These are phyloP conservation scores for Nephrotoma flavescens DNA, from an alignment of 2,888 invertebrate species.

Conservation along the genomic window DNA sequence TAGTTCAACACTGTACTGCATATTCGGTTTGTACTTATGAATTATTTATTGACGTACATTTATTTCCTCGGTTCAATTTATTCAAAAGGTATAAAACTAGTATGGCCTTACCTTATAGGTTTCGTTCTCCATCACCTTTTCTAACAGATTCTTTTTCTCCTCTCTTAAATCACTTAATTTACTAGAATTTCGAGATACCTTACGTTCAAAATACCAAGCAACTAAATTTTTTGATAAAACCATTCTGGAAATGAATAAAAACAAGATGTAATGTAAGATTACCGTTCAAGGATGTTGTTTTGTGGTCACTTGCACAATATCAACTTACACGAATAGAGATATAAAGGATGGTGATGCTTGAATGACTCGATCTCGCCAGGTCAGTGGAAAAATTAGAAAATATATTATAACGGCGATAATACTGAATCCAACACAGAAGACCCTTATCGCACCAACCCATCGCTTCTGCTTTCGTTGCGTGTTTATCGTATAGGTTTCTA, in stretches of 20 bases:
- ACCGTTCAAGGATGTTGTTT: background rate
- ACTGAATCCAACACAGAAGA: constrained; percentile 52
- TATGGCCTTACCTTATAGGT: constrained; percentile 65
- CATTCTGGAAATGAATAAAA: constrained; percentile 39
- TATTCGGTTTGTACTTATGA: background rate
- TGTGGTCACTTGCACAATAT: background rate
- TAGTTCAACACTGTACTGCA: background rate
- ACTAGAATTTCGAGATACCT: constrained; percentile 60
- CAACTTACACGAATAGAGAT: constrained; percentile 71
- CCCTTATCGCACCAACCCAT: constrained; percentile 62
- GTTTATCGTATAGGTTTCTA: constrained; percentile 63
- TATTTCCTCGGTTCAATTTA: background rate
- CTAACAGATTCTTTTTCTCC: constrained; percentile 78
- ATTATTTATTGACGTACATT: background rate
- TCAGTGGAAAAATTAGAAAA: constrained; percentile 64
- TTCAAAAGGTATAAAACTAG: background rate
- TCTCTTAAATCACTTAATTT: constrained; percentile 54
- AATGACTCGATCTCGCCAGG: constrained; percentile 55
- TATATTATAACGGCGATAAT: constrained; percentile 59
- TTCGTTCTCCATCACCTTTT: constrained; percentile 94
- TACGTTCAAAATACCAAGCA: constrained; percentile 79
- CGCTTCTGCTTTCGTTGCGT: constrained; percentile 71
- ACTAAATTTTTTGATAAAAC: constrained; percentile 61
- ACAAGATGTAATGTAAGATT: background rate
- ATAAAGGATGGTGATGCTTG: constrained; percentile 65